Evolutionary conservation across 2,113 vertebrate genomes (phyloP).

Genomic region (Actinemys pallida): DNA sequence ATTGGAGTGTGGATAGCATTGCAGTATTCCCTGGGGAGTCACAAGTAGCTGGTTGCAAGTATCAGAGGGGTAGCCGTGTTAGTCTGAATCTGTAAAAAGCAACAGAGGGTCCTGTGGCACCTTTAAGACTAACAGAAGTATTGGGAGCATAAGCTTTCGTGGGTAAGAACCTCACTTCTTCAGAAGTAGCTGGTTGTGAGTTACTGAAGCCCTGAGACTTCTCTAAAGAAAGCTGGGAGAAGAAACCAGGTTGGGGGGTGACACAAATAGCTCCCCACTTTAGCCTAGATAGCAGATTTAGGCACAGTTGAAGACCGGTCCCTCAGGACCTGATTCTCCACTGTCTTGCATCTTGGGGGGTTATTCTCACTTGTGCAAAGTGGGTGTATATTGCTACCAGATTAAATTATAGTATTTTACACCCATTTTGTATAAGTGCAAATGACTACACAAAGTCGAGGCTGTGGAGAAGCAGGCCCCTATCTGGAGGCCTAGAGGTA

Average conservation of each 20-base stretch:
- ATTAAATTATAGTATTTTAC: neutral
- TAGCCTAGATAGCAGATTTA: neutral
- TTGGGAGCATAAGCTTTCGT: no score
- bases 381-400: accelerated
- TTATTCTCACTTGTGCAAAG: neutral
- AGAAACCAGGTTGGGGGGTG: neutral
- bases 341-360: neutral
- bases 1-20: neutral
- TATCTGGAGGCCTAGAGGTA: neutral
- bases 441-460: neutral
- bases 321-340: neutral
- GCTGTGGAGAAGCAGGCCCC: neutral
- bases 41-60: neutral
- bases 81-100: no score
- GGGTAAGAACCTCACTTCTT: no score
- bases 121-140: no score
- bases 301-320: neutral
- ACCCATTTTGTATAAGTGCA: neutral
- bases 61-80: no score
- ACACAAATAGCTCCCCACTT: neutral
- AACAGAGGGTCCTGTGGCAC: no score
- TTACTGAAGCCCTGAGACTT: neutral
- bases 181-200: neutral
- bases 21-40: neutral
- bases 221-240: neutral